Conservation (phyloP, 2,797 vertebrate species). For the Huso huso region DNA sequence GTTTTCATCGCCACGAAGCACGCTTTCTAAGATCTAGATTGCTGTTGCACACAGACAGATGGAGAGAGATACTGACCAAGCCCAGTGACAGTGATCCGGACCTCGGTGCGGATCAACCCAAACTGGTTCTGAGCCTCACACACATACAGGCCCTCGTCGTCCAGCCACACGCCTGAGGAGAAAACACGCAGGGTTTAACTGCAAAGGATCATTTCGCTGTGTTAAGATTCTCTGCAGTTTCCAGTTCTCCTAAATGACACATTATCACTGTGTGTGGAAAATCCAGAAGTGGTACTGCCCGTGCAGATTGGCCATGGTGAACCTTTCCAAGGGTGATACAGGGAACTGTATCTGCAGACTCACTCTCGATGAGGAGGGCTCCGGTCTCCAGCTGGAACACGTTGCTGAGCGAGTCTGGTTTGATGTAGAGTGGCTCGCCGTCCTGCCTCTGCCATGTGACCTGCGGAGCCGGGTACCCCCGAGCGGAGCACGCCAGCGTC, state of each 20-base stretch:
- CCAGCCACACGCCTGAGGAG: slow-evolving; percentile 60
- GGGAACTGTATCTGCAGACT: slow-evolving; percentile 36
- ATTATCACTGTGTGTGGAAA: too few relatives aligned
- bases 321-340: too few relatives aligned
- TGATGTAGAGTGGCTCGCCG: slow-evolving; percentile 39
- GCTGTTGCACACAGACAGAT: background rate
- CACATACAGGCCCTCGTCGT: slow-evolving; percentile 72
- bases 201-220: too few relatives aligned
- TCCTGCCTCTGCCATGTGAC: slow-evolving; percentile 72
- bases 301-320: too few relatives aligned
- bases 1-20: too few relatives aligned
- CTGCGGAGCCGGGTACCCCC: slow-evolving; percentile 59
- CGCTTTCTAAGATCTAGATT: too few relatives aligned
- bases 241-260: too few relatives aligned
- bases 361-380: slow-evolving; percentile 73
- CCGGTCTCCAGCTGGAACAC: slow-evolving; percentile 49
- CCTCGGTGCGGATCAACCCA: slow-evolving; percentile 62
- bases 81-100: slow-evolving; percentile 67
- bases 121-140: slow-evolving; percentile 81
- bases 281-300: too few relatives aligned
- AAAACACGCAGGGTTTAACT: background rate
- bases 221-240: too few relatives aligned
- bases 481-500: slow-evolving; percentile 58
- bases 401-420: slow-evolving; percentile 19
- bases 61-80: slow-evolving; percentile 54